These are phyloP conservation scores for Drosophila rellima DNA, from an alignment of 2,888 invertebrate genomes.

Conservation along the genomic window DNA sequence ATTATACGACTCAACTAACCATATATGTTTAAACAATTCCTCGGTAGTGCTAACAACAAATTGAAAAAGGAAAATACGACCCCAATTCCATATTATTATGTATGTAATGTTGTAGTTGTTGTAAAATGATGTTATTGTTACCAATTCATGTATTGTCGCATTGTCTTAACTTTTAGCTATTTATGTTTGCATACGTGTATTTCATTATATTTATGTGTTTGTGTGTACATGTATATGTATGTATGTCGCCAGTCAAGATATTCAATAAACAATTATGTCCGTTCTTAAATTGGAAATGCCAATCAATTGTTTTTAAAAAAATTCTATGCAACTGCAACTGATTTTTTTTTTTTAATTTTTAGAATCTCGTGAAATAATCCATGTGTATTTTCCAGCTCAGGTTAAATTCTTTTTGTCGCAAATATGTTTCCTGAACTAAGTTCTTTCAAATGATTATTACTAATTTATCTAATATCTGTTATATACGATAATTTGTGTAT, in stretches of 20 bases:
- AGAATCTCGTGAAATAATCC: too few relatives aligned
- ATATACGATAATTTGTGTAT: background rate
- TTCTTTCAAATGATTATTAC: too few relatives aligned
- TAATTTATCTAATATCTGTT: background rate
- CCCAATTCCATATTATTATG: constrained; percentile 34
- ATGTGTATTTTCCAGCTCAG: too few relatives aligned
- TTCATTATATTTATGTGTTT: constrained; percentile 33
- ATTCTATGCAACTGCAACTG: too few relatives aligned
- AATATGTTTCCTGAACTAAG: too few relatives aligned
- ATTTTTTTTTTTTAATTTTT: background rate
- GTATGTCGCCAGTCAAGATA: constrained; percentile 46
- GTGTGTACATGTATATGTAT: constrained; percentile 28
- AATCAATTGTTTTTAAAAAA: background rate
- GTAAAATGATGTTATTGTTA: constrained; percentile 48
- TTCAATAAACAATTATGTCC: constrained; percentile 64
- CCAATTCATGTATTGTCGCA: constrained; percentile 26
- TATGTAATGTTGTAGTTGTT: constrained; percentile 62
- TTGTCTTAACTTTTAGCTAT: constrained; percentile 41
- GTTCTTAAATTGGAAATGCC: constrained; percentile 23
- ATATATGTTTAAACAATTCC: constrained; percentile 16
- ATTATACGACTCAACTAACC: constrained; percentile 11
- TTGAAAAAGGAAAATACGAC: background rate
- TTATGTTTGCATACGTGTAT: constrained; percentile 53
- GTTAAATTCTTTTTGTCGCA: too few relatives aligned
- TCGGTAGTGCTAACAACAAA: constrained; percentile 38